Conservation (phyloP, 2,888 invertebrate species). For the Acanthosepion lycidas region DNA sequence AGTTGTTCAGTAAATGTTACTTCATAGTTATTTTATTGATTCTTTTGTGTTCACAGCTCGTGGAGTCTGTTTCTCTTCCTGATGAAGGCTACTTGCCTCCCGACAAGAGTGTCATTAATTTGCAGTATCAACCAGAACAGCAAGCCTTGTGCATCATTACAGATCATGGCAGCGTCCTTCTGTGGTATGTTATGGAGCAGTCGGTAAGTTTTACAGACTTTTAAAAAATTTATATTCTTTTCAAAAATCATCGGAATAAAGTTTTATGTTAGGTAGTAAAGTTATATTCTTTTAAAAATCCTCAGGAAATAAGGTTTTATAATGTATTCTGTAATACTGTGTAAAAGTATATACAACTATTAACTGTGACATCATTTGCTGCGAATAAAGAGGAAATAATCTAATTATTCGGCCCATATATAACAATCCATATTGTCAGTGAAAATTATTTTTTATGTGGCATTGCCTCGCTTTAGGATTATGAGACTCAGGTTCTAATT, state of each 20-base stretch:
- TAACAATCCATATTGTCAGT: too few relatives aligned
- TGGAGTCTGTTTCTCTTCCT: slow-evolving; percentile 52
- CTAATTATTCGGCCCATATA: too few relatives aligned
- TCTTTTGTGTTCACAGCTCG: slow-evolving; percentile 48
- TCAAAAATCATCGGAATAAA: background rate
- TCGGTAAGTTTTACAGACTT: slow-evolving; percentile 56
- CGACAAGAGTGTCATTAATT: slow-evolving; percentile 59
- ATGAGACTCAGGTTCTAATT: too few relatives aligned
- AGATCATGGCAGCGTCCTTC: slow-evolving; percentile 63
- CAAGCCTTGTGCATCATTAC: slow-evolving; percentile 68
- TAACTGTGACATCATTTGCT: too few relatives aligned
- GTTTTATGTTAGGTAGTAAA: too few relatives aligned
- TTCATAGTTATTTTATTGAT: background rate
- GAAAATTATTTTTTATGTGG: too few relatives aligned
- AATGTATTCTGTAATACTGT: too few relatives aligned
- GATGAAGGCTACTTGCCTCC: slow-evolving; percentile 55
- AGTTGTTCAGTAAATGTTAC: background rate
- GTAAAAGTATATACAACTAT: too few relatives aligned
- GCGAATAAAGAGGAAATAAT: too few relatives aligned
- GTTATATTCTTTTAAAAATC: too few relatives aligned
- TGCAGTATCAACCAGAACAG: slow-evolving; percentile 70
- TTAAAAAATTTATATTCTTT: background rate
- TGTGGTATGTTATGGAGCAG: slow-evolving; percentile 63
- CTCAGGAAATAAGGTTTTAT: too few relatives aligned
- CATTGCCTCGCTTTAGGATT: too few relatives aligned